Conservation (phyloP, 2,888 invertebrate genomes). For the Cataglyphis altisquamis region DNA sequence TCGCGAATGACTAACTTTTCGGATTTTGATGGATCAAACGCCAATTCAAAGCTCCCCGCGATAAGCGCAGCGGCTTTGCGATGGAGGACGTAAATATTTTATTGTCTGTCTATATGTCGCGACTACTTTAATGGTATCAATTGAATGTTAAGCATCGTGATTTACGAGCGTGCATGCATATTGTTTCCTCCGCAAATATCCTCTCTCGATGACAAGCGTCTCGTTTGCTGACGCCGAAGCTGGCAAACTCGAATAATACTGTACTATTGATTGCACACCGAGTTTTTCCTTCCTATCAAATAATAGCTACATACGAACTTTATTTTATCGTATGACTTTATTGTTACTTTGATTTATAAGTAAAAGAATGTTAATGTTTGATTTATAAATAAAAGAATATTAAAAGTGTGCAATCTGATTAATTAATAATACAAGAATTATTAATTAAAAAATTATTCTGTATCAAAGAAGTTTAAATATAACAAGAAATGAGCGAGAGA, state of each 20-base stretch:
- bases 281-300: neutral
- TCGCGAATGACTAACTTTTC: conserved; percentile 57
- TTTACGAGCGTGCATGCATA: conserved; percentile 46
- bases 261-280: neutral
- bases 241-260: conserved; percentile 40
- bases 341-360: conserved; percentile 13
- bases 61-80: conserved; percentile 38
- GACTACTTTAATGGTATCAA: conserved; percentile 48
- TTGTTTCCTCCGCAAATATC: conserved; percentile 15
- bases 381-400: conserved; percentile 22
- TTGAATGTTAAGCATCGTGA: conserved; percentile 48
- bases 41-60: conserved; percentile 40
- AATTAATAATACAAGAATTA: neutral
- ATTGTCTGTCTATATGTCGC: conserved; percentile 36
- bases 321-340: neutral
- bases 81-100: conserved; percentile 57
- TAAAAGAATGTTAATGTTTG: neutral
- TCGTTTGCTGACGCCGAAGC: conserved; percentile 26
- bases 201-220: conserved; percentile 13
- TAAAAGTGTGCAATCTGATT: neutral
- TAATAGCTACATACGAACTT: neutral
- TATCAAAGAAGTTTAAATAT: neutral
- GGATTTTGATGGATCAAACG: conserved; percentile 48
- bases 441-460: neutral
- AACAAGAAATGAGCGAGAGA: neutral